These are phyloP conservation scores for Andrena flavipes DNA, from an alignment of 2,888 invertebrate genomes.

Conservation along the genomic window DNA sequence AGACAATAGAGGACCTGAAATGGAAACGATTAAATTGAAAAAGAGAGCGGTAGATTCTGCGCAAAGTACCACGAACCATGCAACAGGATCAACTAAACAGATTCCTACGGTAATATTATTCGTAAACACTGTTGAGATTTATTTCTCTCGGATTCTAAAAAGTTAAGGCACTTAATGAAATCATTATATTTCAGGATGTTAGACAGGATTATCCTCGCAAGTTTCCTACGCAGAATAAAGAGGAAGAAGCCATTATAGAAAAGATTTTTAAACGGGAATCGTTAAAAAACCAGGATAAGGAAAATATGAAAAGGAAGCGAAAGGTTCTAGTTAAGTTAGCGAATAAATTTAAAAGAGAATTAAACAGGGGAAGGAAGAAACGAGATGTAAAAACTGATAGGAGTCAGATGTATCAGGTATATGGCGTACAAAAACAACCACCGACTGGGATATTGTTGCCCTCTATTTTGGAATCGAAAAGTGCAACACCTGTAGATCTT, in stretches of 20 bases:
- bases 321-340: background rate
- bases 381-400: conserved; percentile 30
- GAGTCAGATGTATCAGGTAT: conserved; percentile 60
- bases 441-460: conserved; percentile 81
- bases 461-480: conserved; percentile 84
- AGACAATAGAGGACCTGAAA: background rate
- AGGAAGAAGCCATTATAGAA: conserved; percentile 68
- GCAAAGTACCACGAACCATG: background rate
- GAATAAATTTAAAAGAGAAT: conserved; percentile 26
- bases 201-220: conserved; percentile 10
- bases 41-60: conserved; percentile 16
- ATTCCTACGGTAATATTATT: conserved; percentile 4
- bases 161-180: background rate
- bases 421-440: conserved; percentile 81
- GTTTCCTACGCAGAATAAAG: conserved; percentile 36
- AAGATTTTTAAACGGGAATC: conserved; percentile 73
- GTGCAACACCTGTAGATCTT: conserved; percentile 87
- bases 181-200: conserved; percentile 21
- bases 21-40: background rate
- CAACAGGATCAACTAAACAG: conserved; percentile 3
- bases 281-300: conserved; percentile 58
- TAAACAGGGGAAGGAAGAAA: conserved; percentile 46
- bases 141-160: background rate
- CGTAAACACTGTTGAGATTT: background rate
- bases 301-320: conserved; percentile 33